Evolutionary conservation across 2,113 vertebrate genomes (phyloP), one percentile per base, ranked within the genome.

Genomic region (Motacilla alba): DNA sequence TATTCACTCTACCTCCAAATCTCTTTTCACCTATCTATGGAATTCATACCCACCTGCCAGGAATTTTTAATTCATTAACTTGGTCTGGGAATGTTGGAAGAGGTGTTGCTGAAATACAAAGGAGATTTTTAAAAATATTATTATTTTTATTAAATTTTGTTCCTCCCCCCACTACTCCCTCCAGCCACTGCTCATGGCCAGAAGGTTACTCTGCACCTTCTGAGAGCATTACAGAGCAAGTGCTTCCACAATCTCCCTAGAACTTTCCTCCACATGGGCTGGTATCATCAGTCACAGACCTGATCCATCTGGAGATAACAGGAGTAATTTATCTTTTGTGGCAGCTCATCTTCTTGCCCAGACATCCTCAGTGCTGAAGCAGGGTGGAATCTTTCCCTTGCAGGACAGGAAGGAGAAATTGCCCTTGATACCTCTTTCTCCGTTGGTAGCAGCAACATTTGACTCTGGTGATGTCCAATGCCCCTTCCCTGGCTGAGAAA

Each of bases 251-350:
- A 49, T 58, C 59, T 88, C 52, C 83, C 88, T 73, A 55, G 60
- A 95, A 87, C 56, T 53, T 93, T 75, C 37, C 73, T 94, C 68
- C 27, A 13, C n/a, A 53, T 64, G 19, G 37, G 30, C 47, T 86
- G 35, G 41, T 73, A 80, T 76, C 81, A 72, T 66, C n/a, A 50
- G 30, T 49, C 13, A 2, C 75, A 95, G 63, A 86, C 19, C 49
- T 55, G 92, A 94, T 93, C 90, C 79, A 81, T 83, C 79, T 88
- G 79, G 55, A 90, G 72, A 96, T 95, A 95, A 50, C 39, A 83
- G 49, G 18, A 70, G 31, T 41, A 59, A 93, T 90, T 93, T 68
- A 90, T 92, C 35, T 13, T 89, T 83, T 62, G 31, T 41, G 64
- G 79, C 76, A 89, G 37, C 49, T 92, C 64, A 68, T 49, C 41